Evolutionary conservation across 2,113 vertebrate genomes (phyloP), one percentile per base, ranked within the genome.

Genomic region (Gavia stellata): DNA sequence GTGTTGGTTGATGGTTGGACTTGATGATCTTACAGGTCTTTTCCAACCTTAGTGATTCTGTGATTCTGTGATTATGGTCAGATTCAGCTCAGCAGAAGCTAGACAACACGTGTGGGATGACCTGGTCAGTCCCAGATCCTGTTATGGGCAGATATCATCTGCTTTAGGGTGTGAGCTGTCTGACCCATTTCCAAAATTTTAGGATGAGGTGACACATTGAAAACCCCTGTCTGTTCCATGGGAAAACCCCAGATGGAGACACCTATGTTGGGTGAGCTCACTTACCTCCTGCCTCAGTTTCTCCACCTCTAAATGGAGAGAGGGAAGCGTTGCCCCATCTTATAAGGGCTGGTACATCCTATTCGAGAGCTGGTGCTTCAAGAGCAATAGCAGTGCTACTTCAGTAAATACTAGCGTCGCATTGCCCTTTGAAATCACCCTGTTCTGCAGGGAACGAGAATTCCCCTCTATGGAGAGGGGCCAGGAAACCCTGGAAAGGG

Each of bases 311-410:
- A n/a, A 34, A 9, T 2, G 7, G 23, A 61, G 42, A 15, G 4
- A 42, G 13, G 26, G 44, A 65, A 77, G 7, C 5, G 5, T 63
- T 81, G 23, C n/a, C 24, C 1, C 1, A n/a, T 59, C 38, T 38
- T 5, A 0, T 19, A 36, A 24, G 15, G 25, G 11, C 21, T 40
- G 58, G 33, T 7, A 4, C 6, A 21, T 44, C 31, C 38, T 74
- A 11, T 2, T 15, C 14, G 65, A 77, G 78, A 74, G n/a, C 17
- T 63, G 56, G 17, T 63, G 65, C 21, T 85, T 62, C 1, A 4
- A 55, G n/a, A 55, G 10, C 0, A 0, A 49, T 19, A 36, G 49
- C 47, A 44, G 56, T 74, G 10, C 59, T 67, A 21, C 0, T 1
- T 26, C 31, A 62, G 36, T 28, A 2, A 85, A 68, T 23, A 47